phyloP scores from a whole-genome alignment of 2,888 invertebrate species.

The Cataglyphis rosenhaueri region DNA sequence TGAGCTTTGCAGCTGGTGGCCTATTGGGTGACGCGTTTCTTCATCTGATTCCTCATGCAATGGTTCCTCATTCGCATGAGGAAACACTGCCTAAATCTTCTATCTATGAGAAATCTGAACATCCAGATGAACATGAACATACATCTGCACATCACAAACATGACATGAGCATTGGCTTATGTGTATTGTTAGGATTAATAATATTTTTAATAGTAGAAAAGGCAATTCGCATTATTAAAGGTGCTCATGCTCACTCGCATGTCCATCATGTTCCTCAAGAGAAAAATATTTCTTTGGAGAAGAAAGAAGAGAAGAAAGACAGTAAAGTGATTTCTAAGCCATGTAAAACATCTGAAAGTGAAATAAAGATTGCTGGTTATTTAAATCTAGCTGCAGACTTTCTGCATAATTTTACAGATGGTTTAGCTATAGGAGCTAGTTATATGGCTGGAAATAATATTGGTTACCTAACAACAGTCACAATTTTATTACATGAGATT shows the following conservation, averaged over 20 bases:
- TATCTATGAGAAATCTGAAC: too few relatives aligned
- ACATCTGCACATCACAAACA: conserved; percentile 88
- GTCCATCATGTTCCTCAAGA: conserved; percentile 61
- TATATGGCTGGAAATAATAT: conserved; percentile 96
- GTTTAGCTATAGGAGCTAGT: conserved; percentile 99
- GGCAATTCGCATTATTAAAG: conserved; percentile 94
- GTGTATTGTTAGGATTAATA: conserved; percentile 97
- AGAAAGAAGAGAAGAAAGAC: conserved; percentile 60
- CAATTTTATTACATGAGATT: conserved; percentile 98
- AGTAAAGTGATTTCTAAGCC: conserved; percentile 54
- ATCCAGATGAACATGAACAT: conserved; percentile 86
- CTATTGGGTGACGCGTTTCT: conserved; percentile 99
- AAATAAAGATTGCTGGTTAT: conserved; percentile 95
- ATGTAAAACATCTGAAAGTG: conserved; percentile 79
- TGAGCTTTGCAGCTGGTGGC: conserved; percentile 98
- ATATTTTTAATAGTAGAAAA: conserved; percentile 98
- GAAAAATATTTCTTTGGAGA: conserved; percentile 73
- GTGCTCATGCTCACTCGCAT: conserved; percentile 90
- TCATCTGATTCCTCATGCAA: conserved; percentile 99
- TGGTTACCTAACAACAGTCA: conserved; percentile 96
- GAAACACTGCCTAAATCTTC: conserved; percentile 9
- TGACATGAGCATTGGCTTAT: conserved; percentile 96
- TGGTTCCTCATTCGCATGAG: conserved; percentile 87
- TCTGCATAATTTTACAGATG: conserved; percentile 99
- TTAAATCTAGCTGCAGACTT: conserved; percentile 99